These are phyloP conservation scores for Platycheirus rosarum DNA, from an alignment of 2,888 invertebrate genomes.

Conservation along the genomic window DNA sequence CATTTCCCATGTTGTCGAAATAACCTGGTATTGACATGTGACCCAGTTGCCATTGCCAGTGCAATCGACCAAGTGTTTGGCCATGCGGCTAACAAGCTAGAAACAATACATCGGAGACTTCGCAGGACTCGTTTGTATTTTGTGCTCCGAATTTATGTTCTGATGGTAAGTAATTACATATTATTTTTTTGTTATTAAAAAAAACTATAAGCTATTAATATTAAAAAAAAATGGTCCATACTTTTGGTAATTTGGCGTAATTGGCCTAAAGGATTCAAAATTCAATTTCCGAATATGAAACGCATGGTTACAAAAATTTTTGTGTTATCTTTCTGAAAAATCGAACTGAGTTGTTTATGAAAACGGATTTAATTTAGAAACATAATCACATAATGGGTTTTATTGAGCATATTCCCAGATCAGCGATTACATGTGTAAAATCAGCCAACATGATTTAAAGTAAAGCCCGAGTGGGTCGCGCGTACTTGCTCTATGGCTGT, in stretches of 20 bases:
- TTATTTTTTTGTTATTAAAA: background rate
- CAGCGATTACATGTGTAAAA: too few species aligned
- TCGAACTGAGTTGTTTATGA: too few species aligned
- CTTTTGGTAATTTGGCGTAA: too few species aligned
- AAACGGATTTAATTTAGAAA: too few species aligned
- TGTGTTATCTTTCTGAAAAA: too few species aligned
- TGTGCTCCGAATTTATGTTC: constrained; percentile 34
- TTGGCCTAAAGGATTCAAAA: constrained; percentile 7
- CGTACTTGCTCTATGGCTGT: too few species aligned
- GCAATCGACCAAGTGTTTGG: constrained; percentile 57
- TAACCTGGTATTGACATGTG: constrained; percentile 74
- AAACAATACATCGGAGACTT: constrained; percentile 60
- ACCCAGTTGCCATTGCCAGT: constrained; percentile 71
- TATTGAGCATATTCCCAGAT: too few species aligned
- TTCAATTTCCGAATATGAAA: background rate
- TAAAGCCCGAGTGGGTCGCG: too few species aligned
- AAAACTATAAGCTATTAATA: too few species aligned
- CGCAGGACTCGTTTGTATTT: constrained; percentile 37
- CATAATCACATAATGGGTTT: too few species aligned
- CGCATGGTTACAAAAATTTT: background rate
- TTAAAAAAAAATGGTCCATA: too few species aligned
- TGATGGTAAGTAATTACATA: constrained; percentile 41
- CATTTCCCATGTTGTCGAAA: constrained; percentile 71
- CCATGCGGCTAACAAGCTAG: constrained; percentile 67
- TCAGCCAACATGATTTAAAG: too few species aligned